A percentile compares a stretch with the other conserved stretches of the same genome.
Conservation (phyloP, 2,888 invertebrate species). For the Perizoma affinitatum region DNA sequence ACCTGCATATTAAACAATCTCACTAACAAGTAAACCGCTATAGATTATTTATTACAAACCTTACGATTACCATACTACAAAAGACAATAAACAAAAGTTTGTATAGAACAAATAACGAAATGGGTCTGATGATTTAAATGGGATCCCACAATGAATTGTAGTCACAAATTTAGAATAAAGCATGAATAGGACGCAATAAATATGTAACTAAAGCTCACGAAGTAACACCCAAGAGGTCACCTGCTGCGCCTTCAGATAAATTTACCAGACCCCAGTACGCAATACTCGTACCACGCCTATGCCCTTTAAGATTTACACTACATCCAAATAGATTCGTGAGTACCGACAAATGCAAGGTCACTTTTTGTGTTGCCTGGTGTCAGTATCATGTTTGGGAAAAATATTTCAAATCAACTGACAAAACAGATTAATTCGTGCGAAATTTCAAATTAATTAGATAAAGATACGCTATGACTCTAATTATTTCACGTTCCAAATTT, state of each 20-base stretch:
- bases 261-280: constrained; percentile 53
- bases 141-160: constrained; percentile 41
- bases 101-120: constrained; percentile 37
- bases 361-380: constrained; percentile 42
- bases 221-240: constrained; percentile 77
- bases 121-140: constrained; percentile 47
- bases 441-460: no score
- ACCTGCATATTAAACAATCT: constrained; percentile 1
- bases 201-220: constrained; percentile 65
- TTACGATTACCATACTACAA: constrained; percentile 1
- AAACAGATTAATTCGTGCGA: no score
- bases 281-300: constrained; percentile 64
- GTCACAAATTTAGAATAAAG: constrained; percentile 38
- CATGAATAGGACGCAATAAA: constrained; percentile 61
- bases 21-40: constrained; percentile 7
- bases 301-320: constrained; percentile 76
- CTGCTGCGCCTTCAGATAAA: constrained; percentile 77
- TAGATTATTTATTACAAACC: no score
- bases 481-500: constrained; percentile 1
- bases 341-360: constrained; percentile 54
- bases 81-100: constrained; percentile 17
- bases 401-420: background rate
- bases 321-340: constrained; percentile 69
- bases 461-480: no score
- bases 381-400: constrained; percentile 37